Evolutionary conservation across 1,140 invertebrate genomes (phyloP).

Genomic region (Procambarus virginalis): DNA sequence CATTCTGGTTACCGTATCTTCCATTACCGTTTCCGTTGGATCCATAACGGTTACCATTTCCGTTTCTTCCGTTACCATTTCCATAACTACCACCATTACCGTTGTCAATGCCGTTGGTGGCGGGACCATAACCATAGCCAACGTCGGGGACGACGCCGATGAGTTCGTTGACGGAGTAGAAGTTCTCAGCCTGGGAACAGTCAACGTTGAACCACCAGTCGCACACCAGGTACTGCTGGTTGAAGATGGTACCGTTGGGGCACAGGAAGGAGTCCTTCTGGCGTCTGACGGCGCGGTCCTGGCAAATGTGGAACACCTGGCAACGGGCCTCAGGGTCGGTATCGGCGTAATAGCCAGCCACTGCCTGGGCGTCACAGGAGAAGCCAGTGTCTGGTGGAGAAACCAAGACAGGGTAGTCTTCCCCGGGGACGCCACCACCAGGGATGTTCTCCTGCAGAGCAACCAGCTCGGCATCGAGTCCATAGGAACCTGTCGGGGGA

Average conservation of each 20-base stretch:
- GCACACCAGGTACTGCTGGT: conserved; percentile 78
- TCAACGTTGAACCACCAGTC: conserved; percentile 79
- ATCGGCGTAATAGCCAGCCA: conserved; percentile 71
- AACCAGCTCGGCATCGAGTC: neutral
- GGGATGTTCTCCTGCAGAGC: conserved; percentile 35
- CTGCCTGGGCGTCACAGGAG: conserved; percentile 73
- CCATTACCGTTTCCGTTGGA: neutral
- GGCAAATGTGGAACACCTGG: conserved; percentile 78
- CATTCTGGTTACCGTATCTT: neutral
- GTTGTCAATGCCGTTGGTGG: conserved; percentile 6
- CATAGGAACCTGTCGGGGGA: neutral
- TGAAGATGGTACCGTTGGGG: conserved; percentile 78
- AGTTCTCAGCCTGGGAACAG: conserved; percentile 74
- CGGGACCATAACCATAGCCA: neutral
- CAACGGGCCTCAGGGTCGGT: conserved; percentile 73
- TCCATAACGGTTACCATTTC: neutral
- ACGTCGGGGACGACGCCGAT: neutral
- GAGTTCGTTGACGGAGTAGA: conserved; percentile 74
- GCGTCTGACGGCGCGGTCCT: conserved; percentile 73
- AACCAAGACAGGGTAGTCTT: conserved; percentile 71
- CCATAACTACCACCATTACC: neutral
- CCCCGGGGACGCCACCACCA: conserved; percentile 68
- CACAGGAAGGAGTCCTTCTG: conserved; percentile 75
- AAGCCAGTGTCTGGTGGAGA: conserved; percentile 74
- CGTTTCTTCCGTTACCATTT: neutral